Evolutionary conservation across 2,797 vertebrate species (phyloP), one percentile per base, ranked within the genome.

Genomic region (Alcedo quadribrachys): DNA sequence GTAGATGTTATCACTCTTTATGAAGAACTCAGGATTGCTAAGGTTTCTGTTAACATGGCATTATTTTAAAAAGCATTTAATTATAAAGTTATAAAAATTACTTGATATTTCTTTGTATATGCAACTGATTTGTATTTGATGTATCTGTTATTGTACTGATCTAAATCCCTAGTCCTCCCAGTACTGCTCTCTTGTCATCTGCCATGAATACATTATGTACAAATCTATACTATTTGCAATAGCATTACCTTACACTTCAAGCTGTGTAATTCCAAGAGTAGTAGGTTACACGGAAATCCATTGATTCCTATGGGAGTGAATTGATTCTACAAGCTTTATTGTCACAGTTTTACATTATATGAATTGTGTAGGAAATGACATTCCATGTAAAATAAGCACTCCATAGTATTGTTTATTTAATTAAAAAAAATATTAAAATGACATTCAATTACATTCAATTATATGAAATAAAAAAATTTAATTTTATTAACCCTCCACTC

Each of bases 21-120:
- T 94, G 90, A 96, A 80, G 75, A 87, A 75, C n/a, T 57, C 35
- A 61, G 11, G 40, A 91, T 90, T 79, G 92, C 90, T 94, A 70
- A 89, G 46, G 15, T 79, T 94, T 62, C 55, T 92, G 93, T 32
- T 76, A 78, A 46, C 35, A 73, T 70, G 65, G 5, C 28, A 77
- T 90, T 71, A 82, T 60, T 91, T 75, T 73, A 92, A 94, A 94
- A 85, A 95, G 17, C 40, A 92, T 68, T 65, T 92, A 90, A 90
- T 94, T 87, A 87, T 51, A 57, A 93, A 85, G 69, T 85, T 63
- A 77, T 91, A 24, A 7, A 69, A 95, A 89, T 5, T 69, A 73
- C 30, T 55, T 11, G 27, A 57, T 17, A 17, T 21, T 67, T 33
- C 77, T 95, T 61, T 82, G 19, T 69, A 27, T 16, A 15, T 92